Conservation (phyloP, 1,140 invertebrate species). For the Venustaconcha ellipsiformis region DNA sequence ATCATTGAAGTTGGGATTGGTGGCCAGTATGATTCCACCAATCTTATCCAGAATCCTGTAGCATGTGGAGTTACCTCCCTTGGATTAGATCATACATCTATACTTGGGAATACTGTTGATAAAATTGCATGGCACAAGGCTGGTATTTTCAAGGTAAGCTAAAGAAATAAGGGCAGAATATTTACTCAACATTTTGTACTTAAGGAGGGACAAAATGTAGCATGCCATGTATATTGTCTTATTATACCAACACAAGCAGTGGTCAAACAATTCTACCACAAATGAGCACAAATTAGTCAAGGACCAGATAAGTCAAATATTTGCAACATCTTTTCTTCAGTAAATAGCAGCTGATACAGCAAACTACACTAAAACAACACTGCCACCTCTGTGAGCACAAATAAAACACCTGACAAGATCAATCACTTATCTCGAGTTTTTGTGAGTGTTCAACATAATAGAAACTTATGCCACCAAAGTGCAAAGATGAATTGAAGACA, state of each 20-base stretch:
- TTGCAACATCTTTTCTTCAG: too few species aligned
- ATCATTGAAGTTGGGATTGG: slow-evolving; percentile 98
- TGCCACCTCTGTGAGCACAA: too few species aligned
- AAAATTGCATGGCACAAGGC: slow-evolving; percentile 96
- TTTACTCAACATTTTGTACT: not conserved
- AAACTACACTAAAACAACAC: too few species aligned
- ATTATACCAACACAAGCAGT: not conserved
- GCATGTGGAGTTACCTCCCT: slow-evolving; percentile 92
- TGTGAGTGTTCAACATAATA: too few species aligned
- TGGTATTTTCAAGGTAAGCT: slow-evolving; percentile 88
- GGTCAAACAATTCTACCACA: too few species aligned
- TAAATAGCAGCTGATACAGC: too few species aligned
- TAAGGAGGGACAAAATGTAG: not conserved
- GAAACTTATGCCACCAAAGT: too few species aligned
- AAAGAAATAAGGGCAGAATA: not conserved
- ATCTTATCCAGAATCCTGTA: slow-evolving; percentile 71
- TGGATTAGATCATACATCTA: slow-evolving; percentile 86
- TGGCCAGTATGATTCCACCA: slow-evolving; percentile 94
- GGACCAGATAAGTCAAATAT: too few species aligned
- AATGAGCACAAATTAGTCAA: too few species aligned
- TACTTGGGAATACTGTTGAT: slow-evolving; percentile 87
- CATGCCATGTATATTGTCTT: not conserved
- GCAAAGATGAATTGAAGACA: too few species aligned
- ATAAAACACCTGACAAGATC: too few species aligned
- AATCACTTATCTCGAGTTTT: too few species aligned